These are phyloP conservation scores for Corythucha ciliata DNA, from an alignment of 2,888 invertebrate species.

Conservation along the genomic window DNA sequence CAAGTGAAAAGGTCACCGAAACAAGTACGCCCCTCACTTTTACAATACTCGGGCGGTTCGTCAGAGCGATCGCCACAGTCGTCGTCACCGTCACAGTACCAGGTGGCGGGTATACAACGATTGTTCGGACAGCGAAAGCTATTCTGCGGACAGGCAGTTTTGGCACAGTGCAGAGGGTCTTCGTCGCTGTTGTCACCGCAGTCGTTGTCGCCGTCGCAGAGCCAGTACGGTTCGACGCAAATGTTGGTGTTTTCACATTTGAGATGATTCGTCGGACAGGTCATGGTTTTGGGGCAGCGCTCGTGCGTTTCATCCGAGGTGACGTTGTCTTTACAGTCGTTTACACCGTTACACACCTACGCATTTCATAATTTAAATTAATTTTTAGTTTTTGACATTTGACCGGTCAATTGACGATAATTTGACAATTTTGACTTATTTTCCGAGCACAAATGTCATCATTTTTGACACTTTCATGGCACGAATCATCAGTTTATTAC, in stretches of 20 bases:
- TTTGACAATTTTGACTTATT: too few relatives aligned
- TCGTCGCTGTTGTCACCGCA: slow-evolving; percentile 89
- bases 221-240: slow-evolving; percentile 94
- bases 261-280: slow-evolving; percentile 79
- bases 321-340: slow-evolving; percentile 85
- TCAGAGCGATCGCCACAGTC: slow-evolving; percentile 86
- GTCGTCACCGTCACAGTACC: slow-evolving; percentile 95
- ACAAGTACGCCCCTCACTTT: slow-evolving; percentile 85
- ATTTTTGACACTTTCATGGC: too few relatives aligned
- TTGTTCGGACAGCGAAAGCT: slow-evolving; percentile 88
- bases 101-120: slow-evolving; percentile 88
- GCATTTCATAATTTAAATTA: too few relatives aligned
- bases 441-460: too few relatives aligned
- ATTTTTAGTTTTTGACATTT: too few relatives aligned
- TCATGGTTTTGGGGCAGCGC: slow-evolving; percentile 74
- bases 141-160: slow-evolving; percentile 79
- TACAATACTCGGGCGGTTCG: slow-evolving; percentile 88
- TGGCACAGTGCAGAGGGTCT: slow-evolving; percentile 78
- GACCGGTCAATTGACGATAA: too few relatives aligned
- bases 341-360: slow-evolving; percentile 82
- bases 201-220: slow-evolving; percentile 95
- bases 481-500: too few relatives aligned
- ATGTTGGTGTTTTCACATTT: slow-evolving; percentile 92
- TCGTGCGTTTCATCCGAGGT: slow-evolving; percentile 88
- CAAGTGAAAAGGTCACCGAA: slow-evolving; percentile 93